A percentile compares a stretch with the other conserved stretches of the same genome.
Conservation (phyloP, 2,113 vertebrate species). For the Amblyornis subalaris region DNA sequence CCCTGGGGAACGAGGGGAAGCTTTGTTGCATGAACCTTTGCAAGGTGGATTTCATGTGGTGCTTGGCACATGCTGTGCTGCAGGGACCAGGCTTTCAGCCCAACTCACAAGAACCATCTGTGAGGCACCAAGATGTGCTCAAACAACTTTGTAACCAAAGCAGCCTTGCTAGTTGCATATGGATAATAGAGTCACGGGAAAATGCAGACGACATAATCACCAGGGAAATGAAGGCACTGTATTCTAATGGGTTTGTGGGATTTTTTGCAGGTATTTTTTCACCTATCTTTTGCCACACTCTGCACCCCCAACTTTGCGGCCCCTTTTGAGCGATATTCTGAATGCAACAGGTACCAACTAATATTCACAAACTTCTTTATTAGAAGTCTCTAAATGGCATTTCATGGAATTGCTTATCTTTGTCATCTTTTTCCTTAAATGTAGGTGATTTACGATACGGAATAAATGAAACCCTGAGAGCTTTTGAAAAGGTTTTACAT, state of each 20-base stretch:
- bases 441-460: conserved; percentile 81
- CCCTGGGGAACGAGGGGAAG: neutral
- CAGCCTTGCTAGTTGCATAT: neutral
- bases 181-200: neutral
- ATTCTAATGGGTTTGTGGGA: conserved; percentile 27
- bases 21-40: neutral
- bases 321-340: conserved; percentile 83
- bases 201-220: neutral
- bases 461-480: conserved; percentile 80
- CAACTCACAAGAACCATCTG: neutral
- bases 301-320: conserved; percentile 77
- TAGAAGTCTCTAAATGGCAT: neutral
- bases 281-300: conserved; percentile 90
- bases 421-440: conserved; percentile 13
- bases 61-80: neutral
- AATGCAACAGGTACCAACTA: conserved; percentile 83
- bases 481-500: conserved; percentile 84
- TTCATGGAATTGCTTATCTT: neutral
- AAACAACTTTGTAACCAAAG: neutral
- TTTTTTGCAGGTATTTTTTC: conserved; percentile 86
- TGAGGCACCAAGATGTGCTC: neutral
- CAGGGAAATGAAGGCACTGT: neutral
- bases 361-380: neutral
- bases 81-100: neutral
- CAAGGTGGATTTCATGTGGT: neutral